A percentile compares a stretch with the other conserved stretches of the same genome.
phyloP scores from a whole-genome alignment of 2,797 vertebrate genomes.

The Avahi laniger region DNA sequence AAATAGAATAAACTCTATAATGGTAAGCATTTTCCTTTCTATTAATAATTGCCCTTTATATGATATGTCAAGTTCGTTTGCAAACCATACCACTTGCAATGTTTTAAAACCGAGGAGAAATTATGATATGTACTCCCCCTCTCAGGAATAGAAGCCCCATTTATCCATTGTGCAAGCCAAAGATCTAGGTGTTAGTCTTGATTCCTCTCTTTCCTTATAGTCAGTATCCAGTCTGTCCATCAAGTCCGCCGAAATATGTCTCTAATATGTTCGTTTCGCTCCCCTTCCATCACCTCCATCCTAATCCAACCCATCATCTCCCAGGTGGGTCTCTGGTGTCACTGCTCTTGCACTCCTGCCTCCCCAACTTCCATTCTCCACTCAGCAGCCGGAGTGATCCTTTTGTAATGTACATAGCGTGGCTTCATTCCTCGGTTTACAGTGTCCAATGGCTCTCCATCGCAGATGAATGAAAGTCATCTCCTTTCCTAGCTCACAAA shows the following conservation, averaged over 20 bases:
- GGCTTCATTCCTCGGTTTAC: neutral
- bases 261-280: neutral
- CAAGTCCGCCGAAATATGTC: neutral
- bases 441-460: neutral
- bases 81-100: neutral
- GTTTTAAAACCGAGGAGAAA: neutral
- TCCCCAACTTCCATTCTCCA: neutral
- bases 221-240: neutral
- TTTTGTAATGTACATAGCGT: neutral
- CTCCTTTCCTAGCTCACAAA: neutral
- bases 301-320: neutral
- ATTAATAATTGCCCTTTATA: neutral
- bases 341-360: neutral
- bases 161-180: neutral
- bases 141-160: neutral
- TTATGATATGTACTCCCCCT: neutral
- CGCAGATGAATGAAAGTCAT: neutral
- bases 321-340: neutral
- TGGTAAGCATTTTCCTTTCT: neutral
- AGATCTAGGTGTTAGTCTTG: neutral
- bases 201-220: neutral
- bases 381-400: neutral
- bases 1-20: neutral
- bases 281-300: neutral
- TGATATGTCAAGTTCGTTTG: neutral